Evolutionary conservation across 2,888 invertebrate species (phyloP).

Genomic region (Syrista parreyssii): DNA sequence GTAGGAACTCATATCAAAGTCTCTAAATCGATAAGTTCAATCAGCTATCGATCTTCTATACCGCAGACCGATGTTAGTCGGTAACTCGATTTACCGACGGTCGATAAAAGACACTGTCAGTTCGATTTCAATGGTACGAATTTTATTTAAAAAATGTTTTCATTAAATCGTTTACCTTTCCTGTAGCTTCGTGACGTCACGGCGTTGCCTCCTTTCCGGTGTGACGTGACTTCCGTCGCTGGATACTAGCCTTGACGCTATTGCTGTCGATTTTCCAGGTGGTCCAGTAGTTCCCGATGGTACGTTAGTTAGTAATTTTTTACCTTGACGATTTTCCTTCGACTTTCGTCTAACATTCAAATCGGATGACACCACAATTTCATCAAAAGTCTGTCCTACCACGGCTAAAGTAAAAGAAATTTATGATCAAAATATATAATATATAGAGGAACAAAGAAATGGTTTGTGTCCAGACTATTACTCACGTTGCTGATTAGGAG

Average conservation of each 20-base stretch:
- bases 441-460: background rate
- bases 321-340: slow-evolving; percentile 62
- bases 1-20: background rate
- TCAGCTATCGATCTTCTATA: background rate
- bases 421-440: background rate
- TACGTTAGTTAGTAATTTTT: slow-evolving; percentile 58
- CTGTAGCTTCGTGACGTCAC: slow-evolving; percentile 41
- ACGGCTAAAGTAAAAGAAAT: slow-evolving; percentile 40
- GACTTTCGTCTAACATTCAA: slow-evolving; percentile 60
- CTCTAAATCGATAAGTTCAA: background rate
- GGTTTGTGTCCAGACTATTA: slow-evolving; percentile 18
- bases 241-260: slow-evolving; percentile 53
- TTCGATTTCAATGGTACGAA: background rate
- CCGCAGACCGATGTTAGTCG: background rate
- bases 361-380: slow-evolving; percentile 65
- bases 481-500: slow-evolving; percentile 55
- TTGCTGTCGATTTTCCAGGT: slow-evolving; percentile 53
- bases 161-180: slow-evolving; percentile 45
- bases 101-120: background rate
- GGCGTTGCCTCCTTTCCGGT: slow-evolving; percentile 51
- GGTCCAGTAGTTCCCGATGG: slow-evolving; percentile 56
- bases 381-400: slow-evolving; percentile 64
- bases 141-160: too few species aligned
- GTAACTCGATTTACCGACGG: background rate
- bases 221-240: slow-evolving; percentile 54